These are phyloP conservation scores for Euura saliciscinereae DNA, from an alignment of 1,140 invertebrate genomes.

Conservation along the genomic window DNA sequence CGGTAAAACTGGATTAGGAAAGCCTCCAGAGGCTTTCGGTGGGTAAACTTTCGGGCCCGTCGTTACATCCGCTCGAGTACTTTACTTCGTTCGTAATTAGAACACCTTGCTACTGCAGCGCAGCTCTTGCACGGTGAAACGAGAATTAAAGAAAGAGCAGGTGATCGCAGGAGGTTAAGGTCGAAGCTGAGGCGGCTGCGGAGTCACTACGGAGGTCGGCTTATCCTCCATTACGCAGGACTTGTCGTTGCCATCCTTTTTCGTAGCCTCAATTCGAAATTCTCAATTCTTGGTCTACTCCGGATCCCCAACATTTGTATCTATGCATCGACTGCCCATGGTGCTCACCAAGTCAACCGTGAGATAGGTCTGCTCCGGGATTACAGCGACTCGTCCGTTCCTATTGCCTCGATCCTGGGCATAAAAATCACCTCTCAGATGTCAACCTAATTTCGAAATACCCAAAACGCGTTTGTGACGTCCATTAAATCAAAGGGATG, in stretches of 20 bases:
- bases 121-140: no score
- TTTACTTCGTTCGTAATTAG: not conserved
- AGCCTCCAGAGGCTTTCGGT: not conserved
- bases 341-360: conserved; percentile 39
- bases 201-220: conserved; percentile 39
- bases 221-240: conserved; percentile 49
- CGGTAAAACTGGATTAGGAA: not conserved
- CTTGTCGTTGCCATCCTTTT: conserved; percentile 17
- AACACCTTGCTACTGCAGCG: conserved; percentile 2
- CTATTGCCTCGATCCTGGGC: conserved; percentile 27
- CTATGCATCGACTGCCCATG: conserved; percentile 18
- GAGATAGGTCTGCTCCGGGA: conserved; percentile 41
- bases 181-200: conserved; percentile 14
- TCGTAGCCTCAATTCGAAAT: conserved; percentile 22
- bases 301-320: no score
- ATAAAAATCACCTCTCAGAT: conserved; percentile 34
- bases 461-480: conserved; percentile 4
- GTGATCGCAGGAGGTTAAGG: conserved; percentile 9
- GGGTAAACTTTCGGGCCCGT: not conserved
- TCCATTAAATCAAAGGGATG: no score
- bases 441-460: conserved; percentile 45
- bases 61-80: no score
- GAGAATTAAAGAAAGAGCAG: conserved; percentile 1
- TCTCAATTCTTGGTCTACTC: conserved; percentile 34
- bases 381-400: conserved; percentile 42